These are phyloP conservation scores for Drosophila yakuba DNA, from an alignment of 1,140 invertebrate genomes.

Conservation along the genomic window DNA sequence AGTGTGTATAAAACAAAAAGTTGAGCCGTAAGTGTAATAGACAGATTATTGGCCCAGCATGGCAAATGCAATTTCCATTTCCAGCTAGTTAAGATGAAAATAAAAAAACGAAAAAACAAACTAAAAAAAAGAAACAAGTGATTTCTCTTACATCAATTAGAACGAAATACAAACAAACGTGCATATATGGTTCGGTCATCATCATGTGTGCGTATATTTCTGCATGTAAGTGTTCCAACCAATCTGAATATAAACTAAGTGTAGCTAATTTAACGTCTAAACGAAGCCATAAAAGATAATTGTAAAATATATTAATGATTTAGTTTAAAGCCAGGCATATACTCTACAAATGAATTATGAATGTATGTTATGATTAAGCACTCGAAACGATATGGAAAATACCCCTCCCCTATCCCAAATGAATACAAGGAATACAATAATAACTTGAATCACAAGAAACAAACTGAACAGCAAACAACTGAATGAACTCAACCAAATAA, in stretches of 20 bases:
- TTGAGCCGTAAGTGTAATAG: constrained; percentile 34
- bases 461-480: constrained; percentile 64
- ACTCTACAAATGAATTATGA: constrained; percentile 61
- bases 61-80: constrained; percentile 33
- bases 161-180: constrained; percentile 40
- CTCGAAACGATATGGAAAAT: constrained; percentile 56
- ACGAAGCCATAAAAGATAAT: constrained; percentile 56
- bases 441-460: constrained; percentile 25
- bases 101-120: constrained; percentile 13
- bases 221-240: constrained; percentile 67
- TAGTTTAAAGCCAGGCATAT: constrained; percentile 51
- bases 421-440: constrained; percentile 75
- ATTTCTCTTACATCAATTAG: constrained; percentile 67
- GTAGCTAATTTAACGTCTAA: constrained; percentile 71
- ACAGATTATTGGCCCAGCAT: constrained; percentile 6
- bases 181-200: constrained; percentile 26
- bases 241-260: constrained; percentile 57
- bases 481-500: constrained; percentile 66
- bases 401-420: constrained; percentile 41
- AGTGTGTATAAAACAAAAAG: constrained; percentile 27
- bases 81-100: constrained; percentile 29
- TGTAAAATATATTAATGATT: constrained; percentile 61
- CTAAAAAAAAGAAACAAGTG: constrained; percentile 49
- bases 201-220: constrained; percentile 41
- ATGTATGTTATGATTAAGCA: constrained; percentile 80